Evolutionary conservation across 2,113 vertebrate species (phyloP), one percentile per base, ranked within the genome.

Genomic region (Anthoscopus minutus): DNA sequence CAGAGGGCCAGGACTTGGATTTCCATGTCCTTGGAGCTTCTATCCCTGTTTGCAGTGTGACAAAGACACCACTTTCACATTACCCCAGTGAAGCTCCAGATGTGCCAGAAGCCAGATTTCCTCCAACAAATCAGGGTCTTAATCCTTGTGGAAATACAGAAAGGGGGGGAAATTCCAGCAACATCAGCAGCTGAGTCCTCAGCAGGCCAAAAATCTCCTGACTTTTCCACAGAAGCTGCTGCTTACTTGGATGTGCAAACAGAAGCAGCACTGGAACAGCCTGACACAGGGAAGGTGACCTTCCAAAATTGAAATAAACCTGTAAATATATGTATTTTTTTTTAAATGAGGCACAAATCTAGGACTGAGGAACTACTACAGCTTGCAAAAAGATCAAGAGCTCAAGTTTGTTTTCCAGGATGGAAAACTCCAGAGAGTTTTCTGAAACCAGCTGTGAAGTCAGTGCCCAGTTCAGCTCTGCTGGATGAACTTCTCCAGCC

Each of bases 1-100:
- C 30, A n/a, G 0, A 0, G 11, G 33, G 44, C 25, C 40, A 35
- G 38, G n/a, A 71, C 15, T 10, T 31, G 53, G 88, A 62, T 56
- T 62, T 62, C 86, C 13, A 6, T 7, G 30, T 25, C 56, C 30
- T 4, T n/a, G 53, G 86, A 40, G 54, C n/a, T 31, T 53, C 64
- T 23, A 12, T 6, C n/a, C 51, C 61, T 22, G 16, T 17, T 20
- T 50, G 24, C 15, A 61, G 28, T 1, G n/a, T 20, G 71, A 72
- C 44, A 54, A 28, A 42, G 51, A 15, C 16, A 33, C 5, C 27
- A 23, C 35, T 33, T 35, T 18, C 4, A 0, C 35, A 38, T 23
- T 73, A 24, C 76, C 71, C 77, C 70, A 4, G 12, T 7, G 62
- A 67, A 72, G 53, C 17, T 56, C 45, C 62, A 58, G 37, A 50